Conservation (phyloP, 2,888 invertebrate genomes). For the Pteria penguin region DNA sequence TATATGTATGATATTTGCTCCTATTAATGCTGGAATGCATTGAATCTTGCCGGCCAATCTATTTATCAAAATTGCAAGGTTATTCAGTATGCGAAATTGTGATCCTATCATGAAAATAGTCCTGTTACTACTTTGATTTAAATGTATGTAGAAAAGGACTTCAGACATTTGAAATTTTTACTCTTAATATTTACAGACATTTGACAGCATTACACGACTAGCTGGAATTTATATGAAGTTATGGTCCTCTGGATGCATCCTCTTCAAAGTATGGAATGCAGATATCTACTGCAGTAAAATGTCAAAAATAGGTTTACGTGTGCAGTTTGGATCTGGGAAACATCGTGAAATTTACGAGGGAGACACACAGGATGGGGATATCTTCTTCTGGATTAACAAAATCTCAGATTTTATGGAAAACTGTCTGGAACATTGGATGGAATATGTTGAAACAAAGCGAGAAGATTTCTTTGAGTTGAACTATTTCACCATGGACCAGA, state of each 20-base stretch:
- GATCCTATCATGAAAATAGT: too few relatives aligned
- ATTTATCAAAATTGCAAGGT: too few relatives aligned
- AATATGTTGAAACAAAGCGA: neutral
- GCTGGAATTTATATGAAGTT: neutral
- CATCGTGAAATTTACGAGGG: neutral
- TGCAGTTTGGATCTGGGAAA: slow-evolving; percentile 49
- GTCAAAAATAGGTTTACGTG: slow-evolving; percentile 47
- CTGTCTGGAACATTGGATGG: neutral
- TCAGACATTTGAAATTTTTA: too few relatives aligned
- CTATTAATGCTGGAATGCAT: too few relatives aligned
- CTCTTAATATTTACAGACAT: neutral
- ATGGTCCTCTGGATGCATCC: neutral
- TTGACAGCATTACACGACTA: slow-evolving; percentile 5
- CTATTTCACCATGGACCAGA: neutral
- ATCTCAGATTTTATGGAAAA: slow-evolving; percentile 1
- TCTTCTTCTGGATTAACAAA: neutral
- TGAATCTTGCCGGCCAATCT: too few relatives aligned
- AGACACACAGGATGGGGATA: neutral
- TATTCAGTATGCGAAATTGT: too few relatives aligned
- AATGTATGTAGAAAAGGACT: too few relatives aligned
- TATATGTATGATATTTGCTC: too few relatives aligned
- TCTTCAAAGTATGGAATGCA: neutral
- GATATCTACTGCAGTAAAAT: neutral
- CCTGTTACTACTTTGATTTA: too few relatives aligned
- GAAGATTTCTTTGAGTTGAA: neutral